Conservation (phyloP, 2,113 vertebrate species). For the Pitta sordida region DNA sequence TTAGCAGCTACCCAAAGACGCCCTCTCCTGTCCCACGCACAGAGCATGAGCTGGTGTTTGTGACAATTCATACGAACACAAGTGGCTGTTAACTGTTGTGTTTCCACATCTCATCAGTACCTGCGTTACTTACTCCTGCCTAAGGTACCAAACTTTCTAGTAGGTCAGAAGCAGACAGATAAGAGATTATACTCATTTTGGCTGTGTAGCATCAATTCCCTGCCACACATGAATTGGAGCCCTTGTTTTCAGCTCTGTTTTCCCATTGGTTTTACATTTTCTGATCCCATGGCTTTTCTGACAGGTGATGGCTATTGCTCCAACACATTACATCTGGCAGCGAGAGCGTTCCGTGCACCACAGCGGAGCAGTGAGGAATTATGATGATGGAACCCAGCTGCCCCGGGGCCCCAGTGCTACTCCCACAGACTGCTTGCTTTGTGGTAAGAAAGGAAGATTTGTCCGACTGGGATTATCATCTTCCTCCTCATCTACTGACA, state of each 20-base stretch:
- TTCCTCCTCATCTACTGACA: constrained; percentile 68
- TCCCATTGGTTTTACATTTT: background rate
- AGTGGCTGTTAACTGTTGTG: background rate
- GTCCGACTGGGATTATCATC: constrained; percentile 69
- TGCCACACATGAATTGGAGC: background rate
- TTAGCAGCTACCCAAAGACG: background rate
- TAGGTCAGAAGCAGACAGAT: background rate
- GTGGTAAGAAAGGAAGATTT: constrained; percentile 74
- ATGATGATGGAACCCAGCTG: constrained; percentile 40
- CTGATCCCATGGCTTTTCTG: background rate
- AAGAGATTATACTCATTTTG: background rate
- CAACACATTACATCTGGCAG: constrained; percentile 88
- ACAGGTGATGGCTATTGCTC: constrained; percentile 93
- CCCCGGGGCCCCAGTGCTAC: constrained; percentile 82
- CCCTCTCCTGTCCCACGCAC: background rate
- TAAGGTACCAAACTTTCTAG: background rate
- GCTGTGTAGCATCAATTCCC: fast-evolving
- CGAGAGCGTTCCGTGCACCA: constrained; percentile 84
- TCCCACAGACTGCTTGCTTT: constrained; percentile 80
- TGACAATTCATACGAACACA: background rate
- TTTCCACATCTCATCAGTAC: background rate
- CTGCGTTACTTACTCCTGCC: background rate
- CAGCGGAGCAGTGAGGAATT: constrained; percentile 85
- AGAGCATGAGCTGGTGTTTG: background rate
- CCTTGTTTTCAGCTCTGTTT: background rate